Conservation (phyloP, 2,888 invertebrate species). For the Eulithis prunata region DNA sequence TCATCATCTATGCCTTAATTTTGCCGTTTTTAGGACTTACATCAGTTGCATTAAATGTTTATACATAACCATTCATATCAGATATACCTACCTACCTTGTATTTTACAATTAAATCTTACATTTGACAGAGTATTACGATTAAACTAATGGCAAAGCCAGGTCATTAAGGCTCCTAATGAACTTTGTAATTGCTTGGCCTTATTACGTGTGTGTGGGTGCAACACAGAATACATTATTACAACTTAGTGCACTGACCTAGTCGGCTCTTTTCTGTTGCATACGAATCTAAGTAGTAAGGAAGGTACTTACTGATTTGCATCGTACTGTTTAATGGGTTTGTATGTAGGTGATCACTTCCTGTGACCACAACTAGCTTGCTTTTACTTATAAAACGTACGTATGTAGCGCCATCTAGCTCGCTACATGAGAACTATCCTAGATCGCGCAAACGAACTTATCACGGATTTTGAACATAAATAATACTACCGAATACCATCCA, state of each 20-base stretch:
- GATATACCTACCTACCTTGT: too few species aligned
- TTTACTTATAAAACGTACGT: not conserved
- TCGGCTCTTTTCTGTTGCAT: constrained; percentile 25
- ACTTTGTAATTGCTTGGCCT: constrained; percentile 36
- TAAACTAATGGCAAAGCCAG: constrained; percentile 22
- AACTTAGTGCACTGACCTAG: constrained; percentile 8
- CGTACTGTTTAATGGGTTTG: constrained; percentile 19
- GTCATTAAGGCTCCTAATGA: constrained; percentile 28
- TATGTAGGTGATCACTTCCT: constrained; percentile 29
- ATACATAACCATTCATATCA: too few species aligned
- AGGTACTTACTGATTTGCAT: constrained; percentile 23
- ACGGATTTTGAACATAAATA: too few species aligned
- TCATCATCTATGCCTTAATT: too few species aligned
- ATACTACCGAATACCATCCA: too few species aligned
- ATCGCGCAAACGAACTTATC: too few species aligned
- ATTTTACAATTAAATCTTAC: not conserved
- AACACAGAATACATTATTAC: constrained; percentile 18
- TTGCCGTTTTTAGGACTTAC: too few species aligned
- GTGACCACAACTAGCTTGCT: constrained; percentile 5
- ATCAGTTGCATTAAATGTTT: too few species aligned
- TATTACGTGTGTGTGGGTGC: constrained; percentile 28
- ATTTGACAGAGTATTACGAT: constrained; percentile 4
- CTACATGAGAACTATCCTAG: too few species aligned
- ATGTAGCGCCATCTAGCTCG: too few species aligned
- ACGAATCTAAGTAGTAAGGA: constrained; percentile 8